Conservation (phyloP, 2,113 vertebrate genomes). For the Erinaceus europaeus region DNA sequence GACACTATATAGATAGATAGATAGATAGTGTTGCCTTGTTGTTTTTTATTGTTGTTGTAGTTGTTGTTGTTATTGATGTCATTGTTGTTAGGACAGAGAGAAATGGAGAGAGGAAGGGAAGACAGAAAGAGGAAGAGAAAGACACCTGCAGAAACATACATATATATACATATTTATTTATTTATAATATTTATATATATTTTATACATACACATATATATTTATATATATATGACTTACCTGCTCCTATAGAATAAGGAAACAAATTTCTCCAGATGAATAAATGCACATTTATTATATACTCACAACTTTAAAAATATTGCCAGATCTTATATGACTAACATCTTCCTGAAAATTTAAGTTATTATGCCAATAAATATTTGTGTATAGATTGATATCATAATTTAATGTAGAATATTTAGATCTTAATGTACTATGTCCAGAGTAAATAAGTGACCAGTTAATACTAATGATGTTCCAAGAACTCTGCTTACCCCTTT, state of each 20-base stretch:
- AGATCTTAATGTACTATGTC: neutral
- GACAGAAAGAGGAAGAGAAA: too few species aligned
- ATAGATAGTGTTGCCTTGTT: too few species aligned
- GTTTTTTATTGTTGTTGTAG: too few species aligned
- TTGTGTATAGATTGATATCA: neutral
- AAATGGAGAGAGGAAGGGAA: too few species aligned
- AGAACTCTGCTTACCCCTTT: neutral
- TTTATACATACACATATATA: too few species aligned
- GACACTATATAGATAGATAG: neutral
- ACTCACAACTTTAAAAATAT: neutral
- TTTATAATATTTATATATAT: too few species aligned
- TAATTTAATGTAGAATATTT: neutral
- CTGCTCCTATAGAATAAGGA: neutral
- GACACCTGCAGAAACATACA: too few species aligned
- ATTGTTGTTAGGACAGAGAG: too few species aligned
- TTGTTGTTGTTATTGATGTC: too few species aligned
- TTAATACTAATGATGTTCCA: neutral
- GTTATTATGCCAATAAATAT: neutral
- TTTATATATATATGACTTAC: neutral
- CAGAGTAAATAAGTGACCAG: neutral
- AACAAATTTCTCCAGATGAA: neutral
- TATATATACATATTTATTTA: too few species aligned
- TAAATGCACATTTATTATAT: neutral
- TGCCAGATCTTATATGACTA: neutral
- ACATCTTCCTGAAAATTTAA: neutral